Evolutionary conservation across 2,797 vertebrate genomes (phyloP).

Genomic region (Anableps anableps): DNA sequence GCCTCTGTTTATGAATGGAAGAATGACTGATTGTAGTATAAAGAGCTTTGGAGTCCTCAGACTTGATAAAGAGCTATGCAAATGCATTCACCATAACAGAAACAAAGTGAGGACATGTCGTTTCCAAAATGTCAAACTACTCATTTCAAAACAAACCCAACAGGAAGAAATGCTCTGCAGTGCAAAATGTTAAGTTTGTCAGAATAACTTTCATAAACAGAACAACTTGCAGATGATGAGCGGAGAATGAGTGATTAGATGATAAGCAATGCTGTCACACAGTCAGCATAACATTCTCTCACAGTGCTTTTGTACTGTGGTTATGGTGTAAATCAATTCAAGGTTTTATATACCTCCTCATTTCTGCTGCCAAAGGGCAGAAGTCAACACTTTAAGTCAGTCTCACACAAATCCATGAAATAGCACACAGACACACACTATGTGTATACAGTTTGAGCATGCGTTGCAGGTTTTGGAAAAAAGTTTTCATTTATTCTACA

Average conservation of each 20-base stretch:
- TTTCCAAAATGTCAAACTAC: slow-evolving; percentile 30
- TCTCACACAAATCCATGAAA: slow-evolving; percentile 7
- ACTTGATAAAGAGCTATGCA: no score
- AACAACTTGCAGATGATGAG: slow-evolving; percentile 43
- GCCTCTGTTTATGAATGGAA: no score
- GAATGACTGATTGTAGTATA: no score
- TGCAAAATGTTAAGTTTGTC: slow-evolving; percentile 12
- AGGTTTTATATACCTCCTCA: slow-evolving; percentile 2
- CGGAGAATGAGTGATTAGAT: slow-evolving; percentile 40
- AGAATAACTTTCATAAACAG: slow-evolving; percentile 9
- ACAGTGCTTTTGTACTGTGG: background rate
- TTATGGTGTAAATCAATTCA: background rate
- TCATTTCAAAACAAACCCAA: slow-evolving; percentile 20
- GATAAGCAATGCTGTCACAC: slow-evolving; percentile 24
- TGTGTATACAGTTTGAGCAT: background rate
- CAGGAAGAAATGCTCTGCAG: background rate
- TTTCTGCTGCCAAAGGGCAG: slow-evolving; percentile 5
- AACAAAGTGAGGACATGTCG: background rate
- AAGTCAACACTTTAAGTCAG: slow-evolving; percentile 10
- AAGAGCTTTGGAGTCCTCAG: no score
- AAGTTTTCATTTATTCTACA: background rate
- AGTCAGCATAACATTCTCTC: slow-evolving; percentile 10
- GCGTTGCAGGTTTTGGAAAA: background rate
- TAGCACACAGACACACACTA: slow-evolving; percentile 17
- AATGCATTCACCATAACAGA: background rate